Conservation (phyloP, 2,113 vertebrate genomes). For the Canis aureus region DNA sequence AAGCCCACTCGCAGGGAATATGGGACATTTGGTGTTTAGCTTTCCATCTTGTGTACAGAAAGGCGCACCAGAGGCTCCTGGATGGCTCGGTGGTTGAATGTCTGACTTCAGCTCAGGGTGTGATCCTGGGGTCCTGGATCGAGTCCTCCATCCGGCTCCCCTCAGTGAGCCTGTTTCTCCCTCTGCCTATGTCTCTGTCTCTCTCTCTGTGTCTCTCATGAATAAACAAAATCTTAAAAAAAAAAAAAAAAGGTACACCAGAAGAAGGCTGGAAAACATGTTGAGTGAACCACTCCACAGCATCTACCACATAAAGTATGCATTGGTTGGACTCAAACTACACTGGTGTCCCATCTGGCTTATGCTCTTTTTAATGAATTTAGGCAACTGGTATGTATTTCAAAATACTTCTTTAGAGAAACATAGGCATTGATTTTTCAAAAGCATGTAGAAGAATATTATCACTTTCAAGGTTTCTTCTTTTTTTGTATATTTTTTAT, state of each 20-base stretch:
- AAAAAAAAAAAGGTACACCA: background rate
- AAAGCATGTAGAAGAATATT: background rate
- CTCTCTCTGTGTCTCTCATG: too few species aligned
- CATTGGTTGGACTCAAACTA: background rate
- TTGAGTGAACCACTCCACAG: background rate
- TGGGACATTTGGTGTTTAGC: background rate
- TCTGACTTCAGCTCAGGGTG: too few species aligned
- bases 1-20: background rate
- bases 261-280: background rate
- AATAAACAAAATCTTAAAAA: too few species aligned
- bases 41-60: background rate
- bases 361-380: background rate
- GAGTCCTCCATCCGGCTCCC: too few species aligned
- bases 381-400: background rate
- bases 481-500: too few species aligned
- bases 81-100: too few species aligned
- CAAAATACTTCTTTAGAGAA: background rate
- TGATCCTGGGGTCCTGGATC: too few species aligned
- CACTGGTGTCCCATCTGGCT: background rate
- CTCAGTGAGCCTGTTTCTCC: too few species aligned
- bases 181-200: too few species aligned
- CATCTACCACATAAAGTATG: background rate
- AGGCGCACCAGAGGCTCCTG: background rate
- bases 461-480: background rate
- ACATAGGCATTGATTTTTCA: background rate